Evolutionary conservation across 2,797 vertebrate genomes (phyloP).

Genomic region (Dallia pectoralis): DNA sequence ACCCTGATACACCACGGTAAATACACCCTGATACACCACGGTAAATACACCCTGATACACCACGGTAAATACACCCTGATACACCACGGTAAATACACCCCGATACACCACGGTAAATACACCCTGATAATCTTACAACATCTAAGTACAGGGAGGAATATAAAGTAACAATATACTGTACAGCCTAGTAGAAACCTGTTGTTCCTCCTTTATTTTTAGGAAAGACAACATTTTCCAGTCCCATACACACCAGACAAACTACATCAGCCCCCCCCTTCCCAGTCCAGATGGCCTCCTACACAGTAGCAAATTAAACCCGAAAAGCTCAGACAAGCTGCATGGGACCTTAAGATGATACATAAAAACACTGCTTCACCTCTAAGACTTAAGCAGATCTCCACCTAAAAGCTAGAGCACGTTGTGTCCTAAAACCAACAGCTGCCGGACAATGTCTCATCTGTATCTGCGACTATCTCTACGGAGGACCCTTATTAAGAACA

Average conservation of each 20-base stretch:
- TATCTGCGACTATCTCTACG: background rate
- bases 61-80: background rate
- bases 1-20: background rate
- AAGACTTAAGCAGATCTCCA: background rate
- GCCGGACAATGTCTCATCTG: background rate
- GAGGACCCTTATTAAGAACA: background rate
- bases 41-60: too few relatives aligned
- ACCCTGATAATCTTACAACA: background rate
- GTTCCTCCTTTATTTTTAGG: background rate
- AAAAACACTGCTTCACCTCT: slow-evolving; percentile 34
- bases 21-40: background rate
- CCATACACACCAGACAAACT: background rate
- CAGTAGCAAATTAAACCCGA: slow-evolving; percentile 47
- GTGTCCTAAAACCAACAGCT: background rate
- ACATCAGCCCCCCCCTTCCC: background rate
- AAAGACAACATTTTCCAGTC: background rate
- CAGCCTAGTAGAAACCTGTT: background rate
- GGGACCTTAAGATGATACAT: slow-evolving; percentile 57
- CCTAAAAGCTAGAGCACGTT: background rate
- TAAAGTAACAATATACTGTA: background rate
- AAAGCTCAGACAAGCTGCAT: slow-evolving; percentile 64
- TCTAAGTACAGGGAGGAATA: background rate
- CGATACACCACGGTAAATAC: background rate
- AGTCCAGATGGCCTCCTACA: slow-evolving; percentile 61
- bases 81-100: background rate